Conservation (phyloP, 2,113 vertebrate genomes). For the Hypocryptadius cinnamomeus region DNA sequence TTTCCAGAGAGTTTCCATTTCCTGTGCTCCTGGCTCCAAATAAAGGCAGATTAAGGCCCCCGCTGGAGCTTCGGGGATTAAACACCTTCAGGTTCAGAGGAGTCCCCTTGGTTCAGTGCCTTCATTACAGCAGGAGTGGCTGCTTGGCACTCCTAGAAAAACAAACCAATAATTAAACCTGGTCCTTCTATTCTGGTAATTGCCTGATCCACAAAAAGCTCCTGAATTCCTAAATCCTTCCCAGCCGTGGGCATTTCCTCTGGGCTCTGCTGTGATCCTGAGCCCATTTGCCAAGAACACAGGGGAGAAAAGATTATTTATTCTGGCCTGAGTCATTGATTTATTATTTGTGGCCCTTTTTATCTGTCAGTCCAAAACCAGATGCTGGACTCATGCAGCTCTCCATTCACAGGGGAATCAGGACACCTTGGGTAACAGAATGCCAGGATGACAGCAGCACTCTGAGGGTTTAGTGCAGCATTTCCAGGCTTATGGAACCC, state of each 20-base stretch:
- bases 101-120: neutral
- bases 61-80: neutral
- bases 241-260: neutral
- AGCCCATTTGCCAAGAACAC: neutral
- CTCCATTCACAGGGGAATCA: neutral
- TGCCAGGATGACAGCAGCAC: neutral
- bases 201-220: neutral
- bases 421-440: neutral
- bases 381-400: neutral
- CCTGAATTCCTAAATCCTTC: constrained; percentile 2
- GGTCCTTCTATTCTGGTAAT: neutral
- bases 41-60: neutral
- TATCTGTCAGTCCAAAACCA: neutral
- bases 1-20: neutral
- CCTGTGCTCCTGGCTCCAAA: neutral
- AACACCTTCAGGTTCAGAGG: neutral
- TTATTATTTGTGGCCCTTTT: neutral
- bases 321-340: neutral
- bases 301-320: neutral
- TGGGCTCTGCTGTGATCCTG: neutral
- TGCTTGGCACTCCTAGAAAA: neutral
- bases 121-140: neutral
- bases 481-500: accelerated
- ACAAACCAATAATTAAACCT: neutral
- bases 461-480: neutral